Evolutionary conservation across 2,888 invertebrate species (phyloP).

Genomic region (Laothoe populi): DNA sequence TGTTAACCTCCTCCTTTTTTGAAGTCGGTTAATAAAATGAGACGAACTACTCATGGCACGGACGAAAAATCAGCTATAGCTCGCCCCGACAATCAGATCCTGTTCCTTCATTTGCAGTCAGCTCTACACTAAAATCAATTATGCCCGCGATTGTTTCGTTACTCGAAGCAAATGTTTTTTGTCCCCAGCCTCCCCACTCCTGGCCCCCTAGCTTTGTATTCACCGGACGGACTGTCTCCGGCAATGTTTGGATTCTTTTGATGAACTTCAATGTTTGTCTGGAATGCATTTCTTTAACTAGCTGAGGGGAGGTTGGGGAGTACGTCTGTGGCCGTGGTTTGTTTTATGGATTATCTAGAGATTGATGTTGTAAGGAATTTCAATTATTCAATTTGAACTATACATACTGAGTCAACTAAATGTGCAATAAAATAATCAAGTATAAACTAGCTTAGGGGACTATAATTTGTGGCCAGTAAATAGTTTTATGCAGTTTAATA

Average conservation of each 20-base stretch:
- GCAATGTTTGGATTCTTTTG: constrained; percentile 77
- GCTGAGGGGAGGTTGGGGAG: constrained; percentile 32
- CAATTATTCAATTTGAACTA: not conserved
- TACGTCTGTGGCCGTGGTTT: not conserved
- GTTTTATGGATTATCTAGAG: no score
- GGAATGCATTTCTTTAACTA: constrained; percentile 60
- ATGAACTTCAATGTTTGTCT: constrained; percentile 65
- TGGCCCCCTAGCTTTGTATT: constrained; percentile 69
- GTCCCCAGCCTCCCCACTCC: constrained; percentile 42
- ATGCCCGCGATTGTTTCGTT: constrained; percentile 83
- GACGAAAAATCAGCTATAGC: constrained; percentile 16
- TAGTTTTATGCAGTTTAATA: no score
- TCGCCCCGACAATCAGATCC: constrained; percentile 33
- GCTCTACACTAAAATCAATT: constrained; percentile 81
- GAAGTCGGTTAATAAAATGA: not conserved
- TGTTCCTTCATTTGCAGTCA: constrained; percentile 73
- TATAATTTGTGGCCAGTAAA: no score
- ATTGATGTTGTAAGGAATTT: not conserved
- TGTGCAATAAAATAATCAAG: no score
- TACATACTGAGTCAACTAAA: no score
- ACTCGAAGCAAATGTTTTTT: constrained; percentile 77
- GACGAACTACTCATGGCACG: constrained; percentile 3
- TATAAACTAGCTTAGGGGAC: no score
- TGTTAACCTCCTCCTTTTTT: not conserved
- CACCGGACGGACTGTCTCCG: constrained; percentile 66